Evolutionary conservation across 2,888 invertebrate species (phyloP).

Genomic region (Agrilus biguttatus): DNA sequence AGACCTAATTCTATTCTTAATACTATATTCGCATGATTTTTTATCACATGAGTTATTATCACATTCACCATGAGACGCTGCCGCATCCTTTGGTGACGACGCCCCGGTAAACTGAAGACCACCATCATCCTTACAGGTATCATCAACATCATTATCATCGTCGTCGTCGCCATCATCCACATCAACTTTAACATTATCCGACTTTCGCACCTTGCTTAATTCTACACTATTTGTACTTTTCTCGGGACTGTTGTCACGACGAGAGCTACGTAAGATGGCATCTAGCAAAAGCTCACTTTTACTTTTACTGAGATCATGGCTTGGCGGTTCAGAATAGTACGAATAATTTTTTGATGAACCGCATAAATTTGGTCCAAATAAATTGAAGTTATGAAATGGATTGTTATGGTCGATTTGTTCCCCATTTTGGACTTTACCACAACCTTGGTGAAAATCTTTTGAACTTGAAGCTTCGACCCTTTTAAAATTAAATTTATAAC

Average conservation of each 20-base stretch:
- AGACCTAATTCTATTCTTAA: slow-evolving; percentile 25
- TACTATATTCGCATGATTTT: slow-evolving; percentile 21
- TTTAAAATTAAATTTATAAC: slow-evolving; percentile 14
- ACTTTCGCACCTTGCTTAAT: slow-evolving; percentile 3
- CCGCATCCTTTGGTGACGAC: slow-evolving; percentile 12
- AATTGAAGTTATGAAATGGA: no score
- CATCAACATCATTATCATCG: no score
- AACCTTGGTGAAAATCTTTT: no score
- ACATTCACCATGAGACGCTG: slow-evolving; percentile 10
- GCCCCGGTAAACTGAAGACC: slow-evolving; percentile 13
- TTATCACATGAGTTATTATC: slow-evolving; percentile 22
- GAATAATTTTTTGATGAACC: no score
- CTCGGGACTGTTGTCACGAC: slow-evolving; percentile 9
- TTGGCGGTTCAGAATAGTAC: slow-evolving; percentile 4
- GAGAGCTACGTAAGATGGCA: slow-evolving; percentile 27
- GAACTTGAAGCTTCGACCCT: slow-evolving; percentile 1
- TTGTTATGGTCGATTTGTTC: no score
- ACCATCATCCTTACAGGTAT: slow-evolving; percentile 15
- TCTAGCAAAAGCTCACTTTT: slow-evolving; percentile 26
- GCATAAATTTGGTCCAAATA: no score
- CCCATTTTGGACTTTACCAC: no score
- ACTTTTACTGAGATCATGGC: slow-evolving; percentile 23
- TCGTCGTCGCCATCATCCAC: slow-evolving; percentile 1
- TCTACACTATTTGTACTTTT: slow-evolving; percentile 6
- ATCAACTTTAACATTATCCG: slow-evolving; percentile 1